phyloP scores from a whole-genome alignment of 2,113 vertebrate species.

The Strix uralensis region DNA sequence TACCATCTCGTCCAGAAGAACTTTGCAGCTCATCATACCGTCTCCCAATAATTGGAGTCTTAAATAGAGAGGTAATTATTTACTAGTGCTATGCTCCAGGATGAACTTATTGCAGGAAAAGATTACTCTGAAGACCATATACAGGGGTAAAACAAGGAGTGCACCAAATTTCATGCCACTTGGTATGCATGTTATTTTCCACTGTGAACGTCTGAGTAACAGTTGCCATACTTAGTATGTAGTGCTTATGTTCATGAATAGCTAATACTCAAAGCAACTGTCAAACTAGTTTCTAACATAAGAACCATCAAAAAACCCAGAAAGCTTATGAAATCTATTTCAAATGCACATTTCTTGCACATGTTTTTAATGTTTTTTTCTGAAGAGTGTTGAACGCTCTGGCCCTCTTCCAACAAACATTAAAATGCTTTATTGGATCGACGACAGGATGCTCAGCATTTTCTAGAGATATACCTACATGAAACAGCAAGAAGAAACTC shows the following conservation, averaged over 20 bases:
- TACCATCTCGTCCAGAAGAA: slow-evolving; percentile 89
- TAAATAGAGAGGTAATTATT: slow-evolving; percentile 37
- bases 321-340: neutral
- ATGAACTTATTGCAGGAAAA: neutral
- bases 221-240: neutral
- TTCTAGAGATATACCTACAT: neutral
- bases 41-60: slow-evolving; percentile 95
- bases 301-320: neutral
- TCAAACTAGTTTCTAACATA: neutral
- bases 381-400: neutral
- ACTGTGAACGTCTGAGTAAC: neutral
- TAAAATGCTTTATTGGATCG: neutral
- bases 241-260: neutral
- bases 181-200: neutral
- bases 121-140: neutral
- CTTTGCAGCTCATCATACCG: slow-evolving; percentile 92
- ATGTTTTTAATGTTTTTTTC: neutral
- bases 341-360: neutral
- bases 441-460: neutral
- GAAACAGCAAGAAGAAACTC: neutral
- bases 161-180: neutral
- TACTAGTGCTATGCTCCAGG: slow-evolving; percentile 22
- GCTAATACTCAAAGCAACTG: neutral
- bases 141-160: neutral
- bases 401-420: neutral